Conservation (phyloP, 2,888 invertebrate genomes). For the Lucinisca nassula region DNA sequence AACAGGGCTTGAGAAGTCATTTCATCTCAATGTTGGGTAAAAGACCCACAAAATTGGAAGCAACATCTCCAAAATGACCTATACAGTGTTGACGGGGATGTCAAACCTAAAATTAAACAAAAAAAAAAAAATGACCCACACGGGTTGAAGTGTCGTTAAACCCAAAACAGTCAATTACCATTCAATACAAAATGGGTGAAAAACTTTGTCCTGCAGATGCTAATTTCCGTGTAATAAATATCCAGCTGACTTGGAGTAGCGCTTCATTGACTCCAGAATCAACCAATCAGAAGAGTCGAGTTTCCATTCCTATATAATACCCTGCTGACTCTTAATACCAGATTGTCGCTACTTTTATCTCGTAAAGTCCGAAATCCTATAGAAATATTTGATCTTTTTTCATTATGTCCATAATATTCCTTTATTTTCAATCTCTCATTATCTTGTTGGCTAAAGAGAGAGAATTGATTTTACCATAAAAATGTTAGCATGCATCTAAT, state of each 20-base stretch:
- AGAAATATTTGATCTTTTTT: neutral
- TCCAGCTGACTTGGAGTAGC: neutral
- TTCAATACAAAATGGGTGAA: no score
- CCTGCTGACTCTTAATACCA: neutral
- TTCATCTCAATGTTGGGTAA: no score
- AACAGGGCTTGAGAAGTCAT: no score
- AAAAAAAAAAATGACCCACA: no score
- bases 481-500: neutral
- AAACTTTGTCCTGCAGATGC: no score
- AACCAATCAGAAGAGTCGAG: neutral
- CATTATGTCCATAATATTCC: neutral
- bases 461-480: conserved; percentile 3
- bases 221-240: neutral
- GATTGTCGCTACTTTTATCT: neutral
- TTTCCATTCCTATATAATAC: neutral
- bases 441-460: neutral
- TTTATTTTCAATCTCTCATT: neutral
- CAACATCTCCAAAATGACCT: no score
- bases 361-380: neutral
- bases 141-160: no score
- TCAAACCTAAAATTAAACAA: no score
- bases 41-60: no score
- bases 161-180: no score
- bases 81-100: no score
- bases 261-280: neutral